Conservation (phyloP, 1,140 invertebrate species). For the Hycleus cichorii region DNA sequence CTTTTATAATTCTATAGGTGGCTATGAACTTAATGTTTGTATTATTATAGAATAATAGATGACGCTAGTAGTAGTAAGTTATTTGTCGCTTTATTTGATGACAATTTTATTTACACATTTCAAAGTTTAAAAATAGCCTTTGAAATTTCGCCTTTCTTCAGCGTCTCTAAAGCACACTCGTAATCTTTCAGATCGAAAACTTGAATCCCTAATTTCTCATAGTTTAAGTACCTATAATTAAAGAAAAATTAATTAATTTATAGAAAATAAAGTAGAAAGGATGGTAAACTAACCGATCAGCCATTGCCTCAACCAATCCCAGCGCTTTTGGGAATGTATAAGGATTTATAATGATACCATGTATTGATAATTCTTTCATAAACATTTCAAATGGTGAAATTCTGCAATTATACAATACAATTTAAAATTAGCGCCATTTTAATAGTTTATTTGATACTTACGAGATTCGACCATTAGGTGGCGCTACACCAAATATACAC, state of each 20-base stretch:
- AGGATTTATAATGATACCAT: constrained; percentile 60
- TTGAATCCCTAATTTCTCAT: constrained; percentile 56
- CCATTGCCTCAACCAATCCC: constrained; percentile 53
- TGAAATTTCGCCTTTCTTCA: constrained; percentile 53
- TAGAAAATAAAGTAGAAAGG: background rate
- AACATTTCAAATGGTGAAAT: constrained; percentile 52
- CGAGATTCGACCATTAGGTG: constrained; percentile 43
- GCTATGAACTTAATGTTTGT: too few species aligned
- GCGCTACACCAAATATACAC: constrained; percentile 51
- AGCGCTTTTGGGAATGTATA: constrained; percentile 57
- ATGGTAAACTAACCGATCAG: constrained; percentile 39
- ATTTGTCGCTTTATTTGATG: too few species aligned
- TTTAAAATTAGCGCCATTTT: too few species aligned
- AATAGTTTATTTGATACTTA: constrained; percentile 20
- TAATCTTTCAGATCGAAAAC: constrained; percentile 53
- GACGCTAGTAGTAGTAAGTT: too few species aligned
- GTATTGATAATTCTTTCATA: constrained; percentile 54
- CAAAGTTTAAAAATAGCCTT: constrained; percentile 59
- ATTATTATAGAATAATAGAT: too few species aligned
- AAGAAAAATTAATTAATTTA: background rate
- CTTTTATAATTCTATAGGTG: too few species aligned
- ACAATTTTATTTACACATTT: background rate
- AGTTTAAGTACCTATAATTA: constrained; percentile 47
- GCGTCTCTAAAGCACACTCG: constrained; percentile 47
- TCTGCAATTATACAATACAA: constrained; percentile 41